Conservation (phyloP, 2,888 invertebrate genomes). For the Andrena dorsata region DNA sequence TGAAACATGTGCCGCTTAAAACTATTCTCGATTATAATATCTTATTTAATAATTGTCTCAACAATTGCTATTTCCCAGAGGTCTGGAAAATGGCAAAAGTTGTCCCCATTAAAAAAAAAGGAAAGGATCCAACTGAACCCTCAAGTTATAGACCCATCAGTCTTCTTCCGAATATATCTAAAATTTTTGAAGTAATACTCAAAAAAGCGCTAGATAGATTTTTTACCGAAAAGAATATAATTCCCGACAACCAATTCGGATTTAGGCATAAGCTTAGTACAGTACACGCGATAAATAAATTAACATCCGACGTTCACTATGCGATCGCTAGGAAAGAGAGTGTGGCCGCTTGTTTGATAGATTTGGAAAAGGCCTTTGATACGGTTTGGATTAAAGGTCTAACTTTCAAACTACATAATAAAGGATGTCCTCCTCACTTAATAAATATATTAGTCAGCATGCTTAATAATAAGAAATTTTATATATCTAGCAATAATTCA, state of each 20-base stretch:
- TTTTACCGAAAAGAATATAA: too few species aligned
- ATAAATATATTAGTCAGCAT: background rate
- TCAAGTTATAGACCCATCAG: too few species aligned
- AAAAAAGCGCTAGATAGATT: too few species aligned
- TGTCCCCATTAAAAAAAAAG: background rate
- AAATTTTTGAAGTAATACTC: too few species aligned
- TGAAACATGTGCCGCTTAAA: background rate
- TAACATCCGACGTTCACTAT: background rate
- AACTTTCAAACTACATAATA: background rate
- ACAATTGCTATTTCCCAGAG: background rate
- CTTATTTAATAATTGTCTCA: background rate
- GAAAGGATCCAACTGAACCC: too few species aligned
- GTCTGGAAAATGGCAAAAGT: slow-evolving; percentile 8
- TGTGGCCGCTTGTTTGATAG: background rate
- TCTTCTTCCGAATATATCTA: too few species aligned
- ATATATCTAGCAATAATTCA: rapidly evolving
- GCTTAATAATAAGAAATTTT: background rate
- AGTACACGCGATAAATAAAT: background rate
- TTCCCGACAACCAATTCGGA: background rate
- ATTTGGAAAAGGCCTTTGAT: background rate
- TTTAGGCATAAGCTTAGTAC: slow-evolving; percentile 2
- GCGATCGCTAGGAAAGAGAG: background rate
- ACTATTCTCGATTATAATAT: background rate
- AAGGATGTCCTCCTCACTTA: background rate
- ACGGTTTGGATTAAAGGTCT: too few species aligned